Base-by-base conservation (phyloP, 1,140 invertebrate species). In the Drosophila watanabei region DNA sequence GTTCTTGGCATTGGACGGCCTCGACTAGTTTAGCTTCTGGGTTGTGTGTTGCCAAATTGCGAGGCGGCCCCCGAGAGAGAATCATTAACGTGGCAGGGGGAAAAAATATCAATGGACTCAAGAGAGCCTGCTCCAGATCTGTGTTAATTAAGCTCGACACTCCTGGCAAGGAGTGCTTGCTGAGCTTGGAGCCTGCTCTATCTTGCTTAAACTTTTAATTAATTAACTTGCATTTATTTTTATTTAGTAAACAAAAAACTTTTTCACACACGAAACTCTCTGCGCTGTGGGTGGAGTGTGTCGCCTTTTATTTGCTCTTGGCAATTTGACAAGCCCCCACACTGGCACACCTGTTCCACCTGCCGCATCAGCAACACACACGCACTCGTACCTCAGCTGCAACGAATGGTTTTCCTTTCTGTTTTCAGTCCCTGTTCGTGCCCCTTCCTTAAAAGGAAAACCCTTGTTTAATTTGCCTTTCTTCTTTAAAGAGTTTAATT, bases 221-320 rank as follows among this genome's bases (percentile, higher is more conserved):
- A 90, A 89, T 89, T 82, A 85, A 90, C 86, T 89, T 86, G 86
- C 79, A 80, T 82, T 86, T 89, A 80, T 80, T 85, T 90, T 85
- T 85, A 90, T 89, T 86, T 86, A 86, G 85, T 86, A 86, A 89
- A 80, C 82, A 89, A 79, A 89, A 90, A 89, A 90, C 59, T 89
- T 89, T 85, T 90, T 65, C 46, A 59, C 37, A 72, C 24, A 39
- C 24, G 30, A 30, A 54, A 37, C n/a, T 24, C 18, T 28, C 41
- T 51, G 32, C 62, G 45, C 37, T 28, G 8, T 20, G 18, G 7
- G 37, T 33, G 30, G 32, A 43, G 73, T 60, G 51, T 51, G 57
- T 68, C 43, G 64, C 37, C 45, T 54, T 39, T 61, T 79, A 62
- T 79, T 78, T 78, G 64, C 65, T 62, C 52, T 79, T 78, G 57